phyloP scores from a whole-genome alignment of 1,140 invertebrate genomes.

The Drosophila kurseongensis region DNA sequence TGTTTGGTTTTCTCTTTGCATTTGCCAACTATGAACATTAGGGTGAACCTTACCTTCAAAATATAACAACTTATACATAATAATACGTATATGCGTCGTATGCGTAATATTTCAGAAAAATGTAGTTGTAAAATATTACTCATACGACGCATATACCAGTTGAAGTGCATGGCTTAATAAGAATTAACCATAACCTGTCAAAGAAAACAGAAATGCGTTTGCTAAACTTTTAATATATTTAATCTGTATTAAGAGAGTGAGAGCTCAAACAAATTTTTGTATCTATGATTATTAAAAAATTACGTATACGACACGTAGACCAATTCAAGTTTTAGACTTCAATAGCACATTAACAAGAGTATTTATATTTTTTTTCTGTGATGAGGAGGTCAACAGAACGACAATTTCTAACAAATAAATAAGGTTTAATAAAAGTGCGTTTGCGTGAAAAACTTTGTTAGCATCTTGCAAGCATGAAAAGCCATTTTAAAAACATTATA shows the following conservation, averaged over 20 bases:
- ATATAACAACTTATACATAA: background rate
- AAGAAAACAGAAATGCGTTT: too few species aligned
- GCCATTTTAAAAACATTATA: background rate
- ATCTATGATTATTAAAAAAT: background rate
- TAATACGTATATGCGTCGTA: too few species aligned
- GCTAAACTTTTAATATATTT: too few species aligned
- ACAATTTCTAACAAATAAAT: background rate
- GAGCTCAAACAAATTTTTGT: too few species aligned
- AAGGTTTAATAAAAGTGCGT: background rate
- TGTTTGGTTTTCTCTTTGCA: conserved; percentile 27
- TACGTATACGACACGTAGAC: background rate
- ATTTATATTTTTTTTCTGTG: background rate
- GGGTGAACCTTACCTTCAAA: conserved; percentile 13
- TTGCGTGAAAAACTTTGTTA: background rate
- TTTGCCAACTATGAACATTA: conserved; percentile 6
- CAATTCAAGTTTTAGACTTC: background rate
- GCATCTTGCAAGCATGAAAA: background rate
- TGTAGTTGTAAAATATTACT: background rate
- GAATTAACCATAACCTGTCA: too few species aligned
- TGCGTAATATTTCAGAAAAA: too few species aligned
- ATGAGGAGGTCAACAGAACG: background rate
- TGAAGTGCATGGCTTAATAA: background rate
- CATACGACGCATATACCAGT: background rate
- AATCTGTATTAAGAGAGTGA: too few species aligned
- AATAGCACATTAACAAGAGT: background rate